These are phyloP conservation scores for Thelaira solivaga DNA, from an alignment of 2,888 invertebrate species.

Conservation along the genomic window DNA sequence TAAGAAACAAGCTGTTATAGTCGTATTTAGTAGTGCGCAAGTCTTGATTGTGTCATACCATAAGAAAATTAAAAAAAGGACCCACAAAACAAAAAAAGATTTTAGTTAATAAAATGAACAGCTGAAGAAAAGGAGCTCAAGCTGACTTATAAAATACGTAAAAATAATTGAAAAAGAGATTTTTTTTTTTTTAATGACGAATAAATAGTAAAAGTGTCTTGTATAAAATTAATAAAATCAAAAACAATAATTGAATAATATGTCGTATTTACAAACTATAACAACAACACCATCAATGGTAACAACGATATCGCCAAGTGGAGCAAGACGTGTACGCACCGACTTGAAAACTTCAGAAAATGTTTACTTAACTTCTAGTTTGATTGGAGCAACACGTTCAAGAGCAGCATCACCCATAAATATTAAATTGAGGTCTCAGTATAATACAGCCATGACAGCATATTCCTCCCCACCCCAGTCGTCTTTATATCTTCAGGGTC, in stretches of 20 bases:
- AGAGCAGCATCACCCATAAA: slow-evolving; percentile 68
- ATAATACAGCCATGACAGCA: slow-evolving; percentile 46
- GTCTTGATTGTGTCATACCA: slow-evolving; percentile 72
- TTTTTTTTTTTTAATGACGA: not conserved
- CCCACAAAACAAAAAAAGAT: slow-evolving; percentile 8
- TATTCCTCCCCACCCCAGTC: slow-evolving; percentile 7
- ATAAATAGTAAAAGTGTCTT: slow-evolving; percentile 3
- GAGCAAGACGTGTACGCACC: slow-evolving; percentile 76
- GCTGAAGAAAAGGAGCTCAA: slow-evolving; percentile 38
- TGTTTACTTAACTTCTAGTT: slow-evolving; percentile 69
- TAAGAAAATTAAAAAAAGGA: slow-evolving; percentile 45
- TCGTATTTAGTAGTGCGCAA: slow-evolving; percentile 67
- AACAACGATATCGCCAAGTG: slow-evolving; percentile 68
- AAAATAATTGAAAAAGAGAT: not conserved
- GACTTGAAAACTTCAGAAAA: slow-evolving; percentile 77
- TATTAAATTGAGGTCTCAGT: slow-evolving; percentile 64
- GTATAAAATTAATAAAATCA: not conserved
- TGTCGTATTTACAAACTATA: slow-evolving; percentile 22
- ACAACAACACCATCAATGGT: slow-evolving; percentile 27
- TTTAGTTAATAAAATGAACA: slow-evolving; percentile 48
- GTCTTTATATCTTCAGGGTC: slow-evolving; percentile 24
- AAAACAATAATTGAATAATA: not conserved
- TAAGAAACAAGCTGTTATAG: slow-evolving; percentile 21
- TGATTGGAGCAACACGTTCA: slow-evolving; percentile 63
- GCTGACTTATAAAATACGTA: not conserved